Base-by-base conservation (phyloP, 2,797 vertebrate genomes). In the Darevskia nairensis region DNA sequence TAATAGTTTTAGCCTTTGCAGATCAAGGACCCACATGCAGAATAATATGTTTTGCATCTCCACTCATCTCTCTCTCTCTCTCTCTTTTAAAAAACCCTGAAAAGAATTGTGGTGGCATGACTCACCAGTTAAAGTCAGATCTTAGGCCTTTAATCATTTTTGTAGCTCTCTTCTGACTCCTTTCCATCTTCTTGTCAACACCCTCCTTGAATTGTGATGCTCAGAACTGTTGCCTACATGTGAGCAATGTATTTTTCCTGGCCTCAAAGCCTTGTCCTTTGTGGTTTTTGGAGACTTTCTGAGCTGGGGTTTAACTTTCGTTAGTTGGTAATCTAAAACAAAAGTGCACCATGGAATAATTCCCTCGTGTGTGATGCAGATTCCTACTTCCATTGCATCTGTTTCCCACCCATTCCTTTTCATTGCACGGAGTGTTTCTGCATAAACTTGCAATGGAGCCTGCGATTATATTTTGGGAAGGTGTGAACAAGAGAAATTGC, bases 381-480 rank as follows among this genome's bases (percentile, higher is more conserved):
- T 61, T 75, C n/a, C 29, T 25, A 10, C 17, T 32, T 87, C 41
- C 19, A 3, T 25, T 29, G n/a, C n/a, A 21, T 77, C 8, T 68
- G 41, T 69, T 83, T 76, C 74, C 44, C 32, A 39, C 11, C n/a
- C 19, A 19, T 32, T 59, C 59, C 8, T 55, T 41, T 59, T 81
- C 19, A 74, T 23, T 41, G 17, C 25, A 15, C 8, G 35, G 41
- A 8, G 27, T 39, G 4, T 83, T 83, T 55, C 66, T 80, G 71
- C 50, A 68, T 80, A 80, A 80, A 86, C 64, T 6, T 78, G 25
- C 64, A 61, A n/a, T 23, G 55, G 32, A 68, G 7, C 41, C 41
- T 88, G 25, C 64, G 44, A 25, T 69, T 71, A 82, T n/a, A 71
- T 41, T 69, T 27, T 77, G 75, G 61, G 64, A 72, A n/a, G 83